These are phyloP conservation scores for Cheilosia scutellata DNA, from an alignment of 2,888 invertebrate genomes.

Conservation along the genomic window DNA sequence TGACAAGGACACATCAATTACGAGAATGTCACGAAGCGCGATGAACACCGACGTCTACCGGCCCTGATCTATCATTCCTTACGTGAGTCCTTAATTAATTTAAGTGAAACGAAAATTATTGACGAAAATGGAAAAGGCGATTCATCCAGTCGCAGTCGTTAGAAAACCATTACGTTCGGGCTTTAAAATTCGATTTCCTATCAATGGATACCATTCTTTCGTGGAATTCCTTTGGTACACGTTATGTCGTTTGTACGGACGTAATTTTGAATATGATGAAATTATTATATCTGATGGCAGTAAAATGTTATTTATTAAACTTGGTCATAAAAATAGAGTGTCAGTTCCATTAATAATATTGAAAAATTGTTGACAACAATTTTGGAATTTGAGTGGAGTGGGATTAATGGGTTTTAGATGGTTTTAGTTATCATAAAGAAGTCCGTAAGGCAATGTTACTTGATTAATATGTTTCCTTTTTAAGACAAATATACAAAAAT, in stretches of 20 bases:
- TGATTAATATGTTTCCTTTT: not conserved
- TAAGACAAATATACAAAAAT: too few relatives aligned
- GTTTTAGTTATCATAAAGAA: not conserved
- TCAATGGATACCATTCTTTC: conserved; percentile 30
- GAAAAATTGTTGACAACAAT: conserved; percentile 44
- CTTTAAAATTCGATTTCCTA: conserved; percentile 63
- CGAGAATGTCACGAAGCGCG: conserved; percentile 45
- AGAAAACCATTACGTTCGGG: conserved; percentile 62
- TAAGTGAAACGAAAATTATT: conserved; percentile 70
- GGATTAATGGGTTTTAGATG: not conserved
- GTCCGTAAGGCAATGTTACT: not conserved
- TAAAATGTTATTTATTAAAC: conserved; percentile 65
- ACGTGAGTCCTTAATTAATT: conserved; percentile 63
- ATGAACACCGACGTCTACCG: conserved; percentile 31
- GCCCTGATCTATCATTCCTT: not conserved
- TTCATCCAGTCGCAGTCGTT: conserved; percentile 56
- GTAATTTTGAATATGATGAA: conserved; percentile 63
- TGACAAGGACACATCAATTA: conserved; percentile 48
- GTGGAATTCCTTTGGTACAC: conserved; percentile 25
- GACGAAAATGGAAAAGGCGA: conserved; percentile 59
- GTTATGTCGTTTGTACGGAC: conserved; percentile 30
- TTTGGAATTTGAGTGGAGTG: conserved; percentile 3
- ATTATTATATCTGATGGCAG: conserved; percentile 62
- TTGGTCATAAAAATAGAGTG: conserved; percentile 40
- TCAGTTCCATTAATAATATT: conserved; percentile 51